Base-by-base conservation (phyloP, 2,888 invertebrate genomes). In the Pterostichus niger region DNA sequence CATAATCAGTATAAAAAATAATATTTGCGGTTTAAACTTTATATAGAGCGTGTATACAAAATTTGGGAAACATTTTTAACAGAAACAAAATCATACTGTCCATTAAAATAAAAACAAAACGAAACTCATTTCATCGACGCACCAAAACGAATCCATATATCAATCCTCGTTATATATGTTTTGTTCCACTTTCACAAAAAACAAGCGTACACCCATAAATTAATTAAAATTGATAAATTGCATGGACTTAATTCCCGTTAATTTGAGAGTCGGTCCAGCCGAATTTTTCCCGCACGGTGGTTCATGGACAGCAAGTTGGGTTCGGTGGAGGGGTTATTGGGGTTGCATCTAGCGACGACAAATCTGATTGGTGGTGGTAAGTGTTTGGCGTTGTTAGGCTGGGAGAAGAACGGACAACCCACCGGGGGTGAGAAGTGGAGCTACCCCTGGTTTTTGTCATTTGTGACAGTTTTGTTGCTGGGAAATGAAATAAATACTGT, bases 151-250 rank as follows among this genome's bases (percentile, higher is more conserved):
- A 75, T 75, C 75, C 75, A 75, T 75, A 75, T 75, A 75, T 75
- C 75, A 75, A 52, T 75, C 54, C 54, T 52, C 10, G 73, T 56
- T 56, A 73, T 81, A 81, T 73, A 81, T 73, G 71, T 71, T 71
- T 73, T 81, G 81, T 73, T 54, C 73, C 73, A 81, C 81, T 81
- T 81, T 73, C 40, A 73, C 35, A 56, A 68, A 81, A 81, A 81
- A 81, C 54, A 71, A 71, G 35, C 33, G 49, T 56, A 73, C 81
- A 71, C 52, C 81, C 71, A 81, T 81, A 81, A 81, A 81, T 81
- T 81, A 81, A 81, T 81, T 81, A 81, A 81, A 81, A 81, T 81
- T 81, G 81, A 81, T 81, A 81, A 73, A 81, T 81, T 81, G 71
- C 81, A 75, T 52, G 75, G 35, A 75, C 52, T 75, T 75, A 75